Evolutionary conservation across 2,797 vertebrate genomes (phyloP).

Genomic region (Manis pentadactyla): DNA sequence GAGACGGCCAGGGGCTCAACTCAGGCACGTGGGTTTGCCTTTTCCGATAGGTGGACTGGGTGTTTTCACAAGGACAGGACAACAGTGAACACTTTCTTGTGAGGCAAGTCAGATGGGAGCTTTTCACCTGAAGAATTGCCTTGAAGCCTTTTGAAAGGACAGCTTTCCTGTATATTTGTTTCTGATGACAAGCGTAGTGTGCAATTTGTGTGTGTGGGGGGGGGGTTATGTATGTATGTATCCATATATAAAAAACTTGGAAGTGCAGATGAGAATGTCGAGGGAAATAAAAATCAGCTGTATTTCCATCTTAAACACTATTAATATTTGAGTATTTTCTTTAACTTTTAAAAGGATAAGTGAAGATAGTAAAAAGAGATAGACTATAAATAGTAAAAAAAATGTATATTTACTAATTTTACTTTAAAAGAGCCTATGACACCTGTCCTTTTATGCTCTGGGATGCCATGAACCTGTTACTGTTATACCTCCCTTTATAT

Average conservation of each 20-base stretch:
- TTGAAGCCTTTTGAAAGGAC: not conserved
- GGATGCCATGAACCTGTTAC: not conserved
- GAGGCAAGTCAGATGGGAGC: not conserved
- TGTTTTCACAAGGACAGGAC: not conserved
- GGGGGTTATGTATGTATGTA: not conserved
- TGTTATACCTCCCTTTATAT: not conserved
- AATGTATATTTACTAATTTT: not conserved
- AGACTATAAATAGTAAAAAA: not conserved
- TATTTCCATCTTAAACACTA: not conserved
- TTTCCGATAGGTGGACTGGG: not conserved
- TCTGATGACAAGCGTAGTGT: not conserved
- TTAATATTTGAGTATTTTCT: not conserved
- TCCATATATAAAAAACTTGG: not conserved
- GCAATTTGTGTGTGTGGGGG: not conserved
- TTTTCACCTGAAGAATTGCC: not conserved
- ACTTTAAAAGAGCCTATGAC: not conserved
- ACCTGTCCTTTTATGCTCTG: not conserved
- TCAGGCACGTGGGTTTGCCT: rapidly evolving
- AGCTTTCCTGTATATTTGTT: not conserved
- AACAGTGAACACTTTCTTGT: not conserved
- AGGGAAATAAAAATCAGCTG: not conserved
- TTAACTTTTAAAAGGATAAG: not conserved
- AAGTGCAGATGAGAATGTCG: not conserved
- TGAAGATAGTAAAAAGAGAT: not conserved
- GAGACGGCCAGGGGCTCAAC: not conserved